These are phyloP conservation scores for Bradypodion ventrale DNA, from an alignment of 2,797 vertebrate genomes.

Conservation along the genomic window DNA sequence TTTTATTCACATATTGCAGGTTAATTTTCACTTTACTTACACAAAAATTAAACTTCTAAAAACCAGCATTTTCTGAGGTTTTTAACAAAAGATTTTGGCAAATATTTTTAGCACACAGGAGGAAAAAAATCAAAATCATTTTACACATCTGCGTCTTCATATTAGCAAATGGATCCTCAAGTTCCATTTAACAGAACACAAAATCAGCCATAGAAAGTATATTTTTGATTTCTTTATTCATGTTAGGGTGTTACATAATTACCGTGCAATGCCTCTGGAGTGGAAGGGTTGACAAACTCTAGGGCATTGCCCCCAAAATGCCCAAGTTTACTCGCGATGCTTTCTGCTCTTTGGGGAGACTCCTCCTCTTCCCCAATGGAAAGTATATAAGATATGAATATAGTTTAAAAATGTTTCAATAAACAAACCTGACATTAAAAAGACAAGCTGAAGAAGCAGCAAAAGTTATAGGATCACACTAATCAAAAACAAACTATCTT, in stretches of 20 bases:
- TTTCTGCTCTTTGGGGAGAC: too few species aligned
- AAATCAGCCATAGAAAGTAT: background rate
- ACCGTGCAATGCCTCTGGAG: too few species aligned
- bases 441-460: background rate
- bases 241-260: too few species aligned
- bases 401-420: background rate
- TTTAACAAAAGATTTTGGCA: background rate
- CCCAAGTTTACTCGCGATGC: too few species aligned
- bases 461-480: background rate
- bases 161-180: constrained; percentile 3
- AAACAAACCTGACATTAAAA: background rate
- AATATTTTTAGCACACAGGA: background rate
- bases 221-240: too few species aligned
- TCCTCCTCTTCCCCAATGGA: too few species aligned
- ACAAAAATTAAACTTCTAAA: background rate
- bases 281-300: too few species aligned
- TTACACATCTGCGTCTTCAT: background rate
- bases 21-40: background rate
- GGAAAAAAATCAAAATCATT: background rate
- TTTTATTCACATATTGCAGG: background rate
- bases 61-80: background rate
- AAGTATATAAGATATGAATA: too few species aligned
- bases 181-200: background rate
- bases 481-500: background rate
- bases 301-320: too few species aligned